Conservation (phyloP, 37 sponge, comb jelly and placozoan genomes). For the Petrosia ficiformis region DNA sequence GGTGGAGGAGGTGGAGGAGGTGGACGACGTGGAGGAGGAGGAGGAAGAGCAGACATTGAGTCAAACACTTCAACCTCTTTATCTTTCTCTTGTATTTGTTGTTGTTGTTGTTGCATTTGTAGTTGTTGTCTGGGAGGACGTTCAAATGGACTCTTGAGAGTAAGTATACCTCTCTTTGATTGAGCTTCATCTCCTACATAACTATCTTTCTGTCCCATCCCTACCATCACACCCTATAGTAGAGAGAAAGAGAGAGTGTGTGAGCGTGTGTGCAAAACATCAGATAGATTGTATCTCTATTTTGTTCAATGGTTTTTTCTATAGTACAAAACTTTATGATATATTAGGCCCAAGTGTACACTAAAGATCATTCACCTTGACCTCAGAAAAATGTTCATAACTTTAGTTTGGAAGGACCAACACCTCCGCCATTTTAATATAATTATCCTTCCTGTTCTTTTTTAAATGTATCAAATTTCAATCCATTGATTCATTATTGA, state of each 20-base stretch:
- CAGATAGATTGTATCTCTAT: background rate
- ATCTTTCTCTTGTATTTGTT: background rate
- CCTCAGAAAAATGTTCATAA: no score
- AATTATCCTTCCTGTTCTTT: no score
- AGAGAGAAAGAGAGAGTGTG: slow-evolving; percentile 10
- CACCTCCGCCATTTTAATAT: no score
- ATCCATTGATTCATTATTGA: no score
- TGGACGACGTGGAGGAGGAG: background rate
- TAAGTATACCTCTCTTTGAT: slow-evolving; percentile 92
- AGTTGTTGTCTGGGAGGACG: background rate
- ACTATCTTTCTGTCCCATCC: slow-evolving; percentile 96
- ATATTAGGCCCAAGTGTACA: no score
- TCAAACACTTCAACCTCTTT: background rate
- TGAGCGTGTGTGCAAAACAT: no score
- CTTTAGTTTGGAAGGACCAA: no score
- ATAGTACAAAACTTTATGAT: background rate
- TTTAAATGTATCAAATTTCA: no score
- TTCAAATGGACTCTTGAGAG: slow-evolving; percentile 84
- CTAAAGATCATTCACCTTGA: no score
- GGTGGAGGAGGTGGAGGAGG: background rate
- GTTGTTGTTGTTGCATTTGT: background rate
- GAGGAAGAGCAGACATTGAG: no score
- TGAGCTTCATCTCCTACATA: slow-evolving; percentile 93
- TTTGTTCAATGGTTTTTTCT: background rate
- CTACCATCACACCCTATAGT: slow-evolving; percentile 93